Percentiles rank a stretch among this genome's conserved stretches.
These are phyloP conservation scores for Gymnoscelis rufifasciata DNA, from an alignment of 2,888 invertebrate species.

Conservation along the genomic window DNA sequence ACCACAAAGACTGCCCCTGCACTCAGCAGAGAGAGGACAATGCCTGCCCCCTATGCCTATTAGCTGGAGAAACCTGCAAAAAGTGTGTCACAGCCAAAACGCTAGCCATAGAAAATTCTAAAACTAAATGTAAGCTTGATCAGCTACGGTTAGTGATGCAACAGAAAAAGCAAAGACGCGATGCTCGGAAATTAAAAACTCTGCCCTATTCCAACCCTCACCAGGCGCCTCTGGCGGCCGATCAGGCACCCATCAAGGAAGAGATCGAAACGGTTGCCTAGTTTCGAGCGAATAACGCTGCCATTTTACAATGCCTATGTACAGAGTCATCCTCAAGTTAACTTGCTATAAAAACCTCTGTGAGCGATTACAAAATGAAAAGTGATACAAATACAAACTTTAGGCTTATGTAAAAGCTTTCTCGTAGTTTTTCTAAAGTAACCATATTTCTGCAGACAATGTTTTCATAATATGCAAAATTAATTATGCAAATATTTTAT, in stretches of 20 bases:
- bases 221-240: conserved; percentile 92
- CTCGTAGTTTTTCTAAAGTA: conserved; percentile 24
- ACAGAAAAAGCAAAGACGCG: conserved; percentile 90
- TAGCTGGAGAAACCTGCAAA: conserved; percentile 59
- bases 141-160: conserved; percentile 94
- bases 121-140: conserved; percentile 91
- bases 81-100: conserved; percentile 67
- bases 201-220: conserved; percentile 79
- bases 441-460: conserved; percentile 23
- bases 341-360: conserved; percentile 13
- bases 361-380: conserved; percentile 25
- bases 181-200: conserved; percentile 85
- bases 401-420: conserved; percentile 31
- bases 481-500: conserved; percentile 44
- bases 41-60: conserved; percentile 39
- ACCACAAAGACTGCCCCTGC: conserved; percentile 18
- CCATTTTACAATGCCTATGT: conserved; percentile 41
- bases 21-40: conserved; percentile 40
- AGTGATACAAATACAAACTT: conserved; percentile 23
- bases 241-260: conserved; percentile 88
- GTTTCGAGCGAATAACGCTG: conserved; percentile 32
- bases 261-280: conserved; percentile 67
- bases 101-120: conserved; percentile 84
- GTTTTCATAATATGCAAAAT: conserved; percentile 38
- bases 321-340: conserved; percentile 27